These are phyloP conservation scores for Peromyscus nudipes DNA, from an alignment of 2,797 vertebrate genomes.

Conservation along the genomic window DNA sequence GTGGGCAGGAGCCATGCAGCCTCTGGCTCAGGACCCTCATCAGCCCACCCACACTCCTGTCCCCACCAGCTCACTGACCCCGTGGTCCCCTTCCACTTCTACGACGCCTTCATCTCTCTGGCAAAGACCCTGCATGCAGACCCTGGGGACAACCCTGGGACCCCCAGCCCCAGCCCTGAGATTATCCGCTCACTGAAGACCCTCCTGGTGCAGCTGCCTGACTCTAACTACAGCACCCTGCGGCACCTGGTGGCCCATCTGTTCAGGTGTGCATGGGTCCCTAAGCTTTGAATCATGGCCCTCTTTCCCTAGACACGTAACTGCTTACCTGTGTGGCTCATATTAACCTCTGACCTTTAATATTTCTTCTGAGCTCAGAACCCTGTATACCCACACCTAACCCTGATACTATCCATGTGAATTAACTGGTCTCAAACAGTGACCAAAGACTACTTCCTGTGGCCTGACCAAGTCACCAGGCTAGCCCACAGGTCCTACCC, in stretches of 20 bases:
- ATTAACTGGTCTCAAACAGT: background rate
- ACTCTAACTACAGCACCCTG: slow-evolving; percentile 93
- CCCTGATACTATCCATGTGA: background rate
- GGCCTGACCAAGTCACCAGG: background rate
- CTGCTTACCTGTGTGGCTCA: slow-evolving; percentile 41
- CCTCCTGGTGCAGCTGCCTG: slow-evolving; percentile 87
- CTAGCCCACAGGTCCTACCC: background rate
- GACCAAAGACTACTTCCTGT: background rate
- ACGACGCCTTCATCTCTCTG: slow-evolving; percentile 90
- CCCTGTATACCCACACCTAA: background rate
- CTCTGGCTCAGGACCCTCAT: background rate
- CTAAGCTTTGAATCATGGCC: background rate
- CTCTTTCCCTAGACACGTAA: background rate
- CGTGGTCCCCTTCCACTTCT: slow-evolving; percentile 93
- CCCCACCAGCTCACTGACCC: slow-evolving; percentile 93
- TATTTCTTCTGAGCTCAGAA: background rate
- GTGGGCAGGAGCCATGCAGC: background rate
- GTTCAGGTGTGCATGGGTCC: slow-evolving; percentile 88
- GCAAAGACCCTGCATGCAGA: slow-evolving; percentile 93
- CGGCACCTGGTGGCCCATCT: slow-evolving; percentile 93
- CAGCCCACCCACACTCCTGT: slow-evolving; percentile 49
- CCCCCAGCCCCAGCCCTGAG: slow-evolving; percentile 69
- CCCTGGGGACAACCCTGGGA: slow-evolving; percentile 74
- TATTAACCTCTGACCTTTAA: background rate
- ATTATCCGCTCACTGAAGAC: slow-evolving; percentile 80